phyloP scores from a whole-genome alignment of 2,888 invertebrate species.

The Cactoblastis cactorum region DNA sequence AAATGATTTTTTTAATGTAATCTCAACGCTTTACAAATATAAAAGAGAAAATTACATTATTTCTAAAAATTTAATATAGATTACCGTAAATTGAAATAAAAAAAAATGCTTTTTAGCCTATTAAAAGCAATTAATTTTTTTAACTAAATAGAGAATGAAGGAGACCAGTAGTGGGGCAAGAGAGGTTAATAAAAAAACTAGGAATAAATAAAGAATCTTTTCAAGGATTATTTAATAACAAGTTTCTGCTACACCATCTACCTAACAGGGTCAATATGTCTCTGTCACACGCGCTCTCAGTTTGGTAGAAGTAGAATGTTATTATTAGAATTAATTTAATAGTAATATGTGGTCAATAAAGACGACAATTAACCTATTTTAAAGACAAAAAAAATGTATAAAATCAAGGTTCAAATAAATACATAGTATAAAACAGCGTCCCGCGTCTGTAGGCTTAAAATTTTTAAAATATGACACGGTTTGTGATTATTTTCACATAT shows the following conservation, averaged over 20 bases:
- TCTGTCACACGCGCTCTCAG: neutral
- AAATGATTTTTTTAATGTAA: too few species aligned
- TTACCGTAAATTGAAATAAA: too few species aligned
- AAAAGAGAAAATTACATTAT: too few species aligned
- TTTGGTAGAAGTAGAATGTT: neutral
- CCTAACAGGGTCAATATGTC: neutral
- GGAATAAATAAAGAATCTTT: neutral
- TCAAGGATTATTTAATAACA: neutral
- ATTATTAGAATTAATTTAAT: neutral
- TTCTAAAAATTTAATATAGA: too few species aligned
- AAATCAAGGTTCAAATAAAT: neutral
- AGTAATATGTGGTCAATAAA: neutral
- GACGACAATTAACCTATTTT: neutral
- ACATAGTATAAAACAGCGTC: too few species aligned
- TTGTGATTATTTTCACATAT: too few species aligned
- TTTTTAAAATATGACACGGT: too few species aligned
- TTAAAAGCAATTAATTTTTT: too few species aligned
- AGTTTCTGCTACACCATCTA: neutral
- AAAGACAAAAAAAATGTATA: neutral
- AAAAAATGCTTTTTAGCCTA: too few species aligned
- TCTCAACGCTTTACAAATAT: too few species aligned
- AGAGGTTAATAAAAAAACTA: neutral
- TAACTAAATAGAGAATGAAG: too few species aligned
- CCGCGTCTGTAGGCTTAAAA: too few species aligned
- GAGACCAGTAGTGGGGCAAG: neutral